Evolutionary conservation across 1,140 invertebrate genomes (phyloP), one percentile per base, ranked within the genome.

Genomic region (Lerema accius): DNA sequence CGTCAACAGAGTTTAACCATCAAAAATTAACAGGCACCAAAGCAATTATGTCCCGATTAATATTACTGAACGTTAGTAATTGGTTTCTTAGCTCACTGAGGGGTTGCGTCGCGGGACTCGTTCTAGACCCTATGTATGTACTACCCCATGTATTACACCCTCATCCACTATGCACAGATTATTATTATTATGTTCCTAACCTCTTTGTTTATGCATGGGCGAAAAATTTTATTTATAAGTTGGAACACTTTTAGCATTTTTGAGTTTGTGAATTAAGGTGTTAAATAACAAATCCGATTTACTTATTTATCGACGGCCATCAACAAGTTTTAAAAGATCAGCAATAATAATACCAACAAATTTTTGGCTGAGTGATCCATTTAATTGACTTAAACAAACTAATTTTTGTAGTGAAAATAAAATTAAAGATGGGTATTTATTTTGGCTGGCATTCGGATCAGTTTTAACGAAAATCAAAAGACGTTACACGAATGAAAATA

Each of bases 41-140:
- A 46, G 46, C 50, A 53, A 53, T 53, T 53, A 53, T 19, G 37
- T 40, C 50, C 11, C 15, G 16, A 53, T 53, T 53, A 53, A 53
- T 55, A 55, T 55, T 55, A 55, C 37, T 42, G 51, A 55, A 43
- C 19, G 17, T 55, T 46, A 55, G 51, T 55, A 42, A 55, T 55
- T 55, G 51, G 51, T 55, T 55, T 55, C 51, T 55, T 55, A 40
- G 51, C 40, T 55, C 35, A 55, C 5, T 43, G 51, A 53, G 50
- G 50, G 51, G 51, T 55, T 55, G 51, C 51, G 51, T 19, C 51
- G 40, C 51, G 51, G 51, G 51, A 55, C 37, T 55, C 51, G 37
- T 55, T 55, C 53, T 56, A 56, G 40, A 56, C 53, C 53, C 40
- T 56, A 28, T 56, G 26, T 56, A 48, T 61, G 46, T 61, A 48